Conservation (phyloP, 2,113 vertebrate genomes). For the Entelurus aequoreus region DNA sequence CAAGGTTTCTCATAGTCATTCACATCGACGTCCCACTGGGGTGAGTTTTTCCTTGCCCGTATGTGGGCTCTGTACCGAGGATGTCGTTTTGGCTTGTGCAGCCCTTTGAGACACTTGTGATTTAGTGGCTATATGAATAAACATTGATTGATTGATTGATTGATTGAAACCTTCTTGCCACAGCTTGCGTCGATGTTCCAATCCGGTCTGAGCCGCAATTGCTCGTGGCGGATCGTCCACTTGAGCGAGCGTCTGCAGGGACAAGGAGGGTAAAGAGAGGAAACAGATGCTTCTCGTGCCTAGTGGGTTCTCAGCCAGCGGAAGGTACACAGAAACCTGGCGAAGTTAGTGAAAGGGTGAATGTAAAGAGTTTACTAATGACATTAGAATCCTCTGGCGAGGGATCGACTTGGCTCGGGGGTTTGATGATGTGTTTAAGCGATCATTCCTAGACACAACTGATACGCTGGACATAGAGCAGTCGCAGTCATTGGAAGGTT, state of each 20-base stretch:
- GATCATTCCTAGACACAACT: conserved; percentile 4
- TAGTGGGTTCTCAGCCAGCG: conserved; percentile 37
- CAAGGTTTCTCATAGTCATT: too few species aligned
- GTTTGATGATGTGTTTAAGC: conserved; percentile 3
- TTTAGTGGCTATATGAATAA: too few species aligned
- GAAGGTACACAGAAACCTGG: conserved; percentile 46
- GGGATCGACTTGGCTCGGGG: conserved; percentile 20
- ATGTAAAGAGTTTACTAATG: conserved; percentile 47
- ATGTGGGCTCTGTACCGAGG: too few species aligned
- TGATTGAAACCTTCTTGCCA: not conserved
- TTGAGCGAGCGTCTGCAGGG: conserved; percentile 42
- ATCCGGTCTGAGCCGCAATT: not conserved
- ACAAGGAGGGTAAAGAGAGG: conserved; percentile 40
- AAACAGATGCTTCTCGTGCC: conserved; percentile 62
- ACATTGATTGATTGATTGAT: too few species aligned
- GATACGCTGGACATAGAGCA: not conserved
- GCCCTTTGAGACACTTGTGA: too few species aligned
- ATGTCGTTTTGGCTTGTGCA: too few species aligned
- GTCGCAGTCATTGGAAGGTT: not conserved
- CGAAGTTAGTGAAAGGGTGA: conserved; percentile 61
- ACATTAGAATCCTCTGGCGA: conserved; percentile 43
- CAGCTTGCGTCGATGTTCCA: not conserved
- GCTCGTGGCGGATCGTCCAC: conserved; percentile 25
- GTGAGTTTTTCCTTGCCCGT: too few species aligned
- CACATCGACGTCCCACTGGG: too few species aligned